These are phyloP conservation scores for Oeneis ivallda DNA, from an alignment of 2,888 invertebrate species.

Conservation along the genomic window DNA sequence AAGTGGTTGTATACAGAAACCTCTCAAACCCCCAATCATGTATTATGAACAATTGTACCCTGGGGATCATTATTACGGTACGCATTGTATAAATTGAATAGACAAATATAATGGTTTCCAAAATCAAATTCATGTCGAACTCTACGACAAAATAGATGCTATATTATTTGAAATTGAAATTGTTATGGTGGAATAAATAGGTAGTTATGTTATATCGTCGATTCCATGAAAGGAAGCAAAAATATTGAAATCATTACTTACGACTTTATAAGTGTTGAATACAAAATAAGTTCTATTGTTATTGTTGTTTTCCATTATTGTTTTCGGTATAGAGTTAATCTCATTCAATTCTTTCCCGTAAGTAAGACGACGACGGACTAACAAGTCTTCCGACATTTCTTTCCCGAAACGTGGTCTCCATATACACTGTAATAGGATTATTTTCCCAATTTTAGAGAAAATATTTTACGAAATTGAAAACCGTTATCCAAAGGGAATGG, in stretches of 20 bases:
- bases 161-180: neutral
- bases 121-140: conserved; percentile 21
- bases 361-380: too few species aligned
- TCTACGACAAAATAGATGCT: conserved; percentile 1
- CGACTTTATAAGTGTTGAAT: too few species aligned
- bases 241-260: too few species aligned
- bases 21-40: conserved; percentile 34
- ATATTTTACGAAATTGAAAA: neutral
- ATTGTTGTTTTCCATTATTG: too few species aligned
- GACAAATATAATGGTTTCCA: conserved; percentile 31
- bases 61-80: conserved; percentile 32
- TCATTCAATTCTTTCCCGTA: too few species aligned
- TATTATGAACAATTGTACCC: conserved; percentile 33
- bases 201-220: neutral
- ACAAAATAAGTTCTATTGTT: too few species aligned
- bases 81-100: conserved; percentile 35
- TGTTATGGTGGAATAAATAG: neutral
- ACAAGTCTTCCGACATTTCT: too few species aligned
- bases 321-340: too few species aligned
- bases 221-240: too few species aligned
- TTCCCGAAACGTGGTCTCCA: neutral
- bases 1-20: conserved; percentile 33
- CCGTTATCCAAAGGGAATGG: conserved; percentile 11
- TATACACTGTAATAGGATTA: neutral
- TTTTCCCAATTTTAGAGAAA: neutral